Base-by-base conservation (phyloP, 30 jellyfish, hydroid and myxozoan genomes). In the Morbakka virulenta region DNA sequence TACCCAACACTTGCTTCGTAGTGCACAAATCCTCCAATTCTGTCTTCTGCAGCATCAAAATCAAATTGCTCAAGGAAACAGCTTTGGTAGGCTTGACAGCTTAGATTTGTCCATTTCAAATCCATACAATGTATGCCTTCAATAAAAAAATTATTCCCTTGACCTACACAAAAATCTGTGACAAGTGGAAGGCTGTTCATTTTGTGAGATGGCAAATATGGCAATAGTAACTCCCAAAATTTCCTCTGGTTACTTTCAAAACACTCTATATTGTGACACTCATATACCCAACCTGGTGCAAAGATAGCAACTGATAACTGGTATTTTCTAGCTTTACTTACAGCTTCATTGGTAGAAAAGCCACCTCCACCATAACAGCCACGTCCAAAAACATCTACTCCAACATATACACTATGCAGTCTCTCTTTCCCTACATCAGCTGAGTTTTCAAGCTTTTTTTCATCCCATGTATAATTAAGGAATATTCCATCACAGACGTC, bases 301-400 rank as follows among this genome's bases (percentile, higher is more conserved):
- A 92, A 92, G 29, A 92, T 92, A 22, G 98, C 98, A 0, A 94
- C 96, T 13, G 98, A 92, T 20, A 92, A 63, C 22, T 76, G 53
- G 17, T 92, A 89, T 13, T 85, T 94, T 20, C 96, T 62, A 34
- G 86, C n/a, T n/a, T 92, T 12, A 85, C 95, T 85, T 84, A 95
- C 95, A 92, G 13, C 98, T 89, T 82, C 76, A 71, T 79, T 79
- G 0, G 96, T 76, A 52, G 85, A 80, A 95, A 93, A 92, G 6
- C 98, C 98, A 20, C 98, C 98, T 21, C 98, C 98, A 12, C 98
- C 98, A 80, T 74, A 85, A 47, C 95, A 79, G 2, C 98, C 98
- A 1, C 99, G 81, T 2, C 97, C 97, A 87, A 93, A 93, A 31
- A 90, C 95, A 64, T 93, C 99, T 30, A 93, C 95, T 3, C 99